Evolutionary conservation across 2,113 vertebrate genomes (phyloP).

Genomic region (Ictalurus punctatus): DNA sequence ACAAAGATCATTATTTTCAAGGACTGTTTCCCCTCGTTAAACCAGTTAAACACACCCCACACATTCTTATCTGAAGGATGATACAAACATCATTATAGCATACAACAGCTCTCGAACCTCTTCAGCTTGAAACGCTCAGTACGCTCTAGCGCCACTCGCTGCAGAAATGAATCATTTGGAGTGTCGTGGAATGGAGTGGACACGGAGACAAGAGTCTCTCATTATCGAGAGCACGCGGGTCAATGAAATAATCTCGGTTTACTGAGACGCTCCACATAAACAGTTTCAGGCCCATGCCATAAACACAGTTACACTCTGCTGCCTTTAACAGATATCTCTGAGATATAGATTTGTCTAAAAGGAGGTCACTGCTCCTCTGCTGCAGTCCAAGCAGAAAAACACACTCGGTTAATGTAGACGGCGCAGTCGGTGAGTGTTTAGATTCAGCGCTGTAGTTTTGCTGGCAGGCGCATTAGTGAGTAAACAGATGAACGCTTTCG

Average conservation of each 20-base stretch:
- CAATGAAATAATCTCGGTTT: conserved; percentile 56
- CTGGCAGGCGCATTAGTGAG: conserved; percentile 55
- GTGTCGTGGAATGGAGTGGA: conserved; percentile 34
- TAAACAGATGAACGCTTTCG: conserved; percentile 56
- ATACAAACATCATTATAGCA: conserved; percentile 44
- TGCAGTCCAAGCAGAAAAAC: conserved; percentile 58
- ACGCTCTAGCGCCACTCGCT: conserved; percentile 21
- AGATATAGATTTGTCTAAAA: background rate
- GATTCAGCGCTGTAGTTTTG: conserved; percentile 64
- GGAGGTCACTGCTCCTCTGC: conserved; percentile 52
- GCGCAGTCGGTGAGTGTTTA: conserved; percentile 62
- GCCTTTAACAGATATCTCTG: conserved; percentile 9
- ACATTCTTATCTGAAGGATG: conserved; percentile 43
- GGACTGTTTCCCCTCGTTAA: background rate
- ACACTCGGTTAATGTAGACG: conserved; percentile 45
- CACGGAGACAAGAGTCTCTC: conserved; percentile 29
- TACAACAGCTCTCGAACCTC: conserved; percentile 27
- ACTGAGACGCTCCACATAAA: conserved; percentile 65
- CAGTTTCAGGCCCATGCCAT: conserved; percentile 61
- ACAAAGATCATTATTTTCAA: background rate
- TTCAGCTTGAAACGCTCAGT: conserved; percentile 15
- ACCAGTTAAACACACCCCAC: conserved; percentile 28
- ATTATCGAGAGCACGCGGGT: conserved; percentile 28
- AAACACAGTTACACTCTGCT: conserved; percentile 59
- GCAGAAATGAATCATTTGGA: conserved; percentile 50